A percentile compares a stretch with the other conserved stretches of the same genome.
phyloP scores from a whole-genome alignment of 1,140 invertebrate genomes.

The Conus ventricosus region DNA sequence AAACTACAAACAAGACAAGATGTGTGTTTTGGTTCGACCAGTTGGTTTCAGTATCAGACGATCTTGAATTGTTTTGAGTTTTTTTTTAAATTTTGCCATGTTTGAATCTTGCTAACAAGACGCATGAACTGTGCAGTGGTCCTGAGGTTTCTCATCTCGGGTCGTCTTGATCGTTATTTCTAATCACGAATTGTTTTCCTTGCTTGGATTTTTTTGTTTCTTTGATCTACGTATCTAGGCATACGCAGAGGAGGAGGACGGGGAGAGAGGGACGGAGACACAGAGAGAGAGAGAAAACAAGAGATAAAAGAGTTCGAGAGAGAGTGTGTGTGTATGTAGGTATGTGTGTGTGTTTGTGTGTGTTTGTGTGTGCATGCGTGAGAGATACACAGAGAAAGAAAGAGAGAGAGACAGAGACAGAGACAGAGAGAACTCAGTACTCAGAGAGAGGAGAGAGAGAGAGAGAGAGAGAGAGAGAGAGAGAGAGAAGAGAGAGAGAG shows the following conservation, averaged over 20 bases:
- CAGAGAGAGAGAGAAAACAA: neutral
- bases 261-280: neutral
- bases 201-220: too few relatives aligned
- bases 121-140: too few relatives aligned
- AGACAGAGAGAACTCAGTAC: neutral
- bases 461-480: constrained; percentile 18
- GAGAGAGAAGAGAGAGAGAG: neutral
- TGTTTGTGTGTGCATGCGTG: neutral
- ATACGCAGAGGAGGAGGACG: neutral
- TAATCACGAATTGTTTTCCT: too few relatives aligned
- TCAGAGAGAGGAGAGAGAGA: constrained; percentile 3
- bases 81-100: too few relatives aligned
- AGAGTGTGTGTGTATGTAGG: neutral
- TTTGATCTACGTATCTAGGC: neutral
- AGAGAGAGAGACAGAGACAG: neutral
- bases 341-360: too few relatives aligned
- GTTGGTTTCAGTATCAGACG: too few relatives aligned
- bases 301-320: neutral
- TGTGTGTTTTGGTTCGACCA: too few relatives aligned
- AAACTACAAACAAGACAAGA: too few relatives aligned
- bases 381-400: neutral
- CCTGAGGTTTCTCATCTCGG: too few relatives aligned
- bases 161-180: too few relatives aligned
- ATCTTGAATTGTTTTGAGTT: too few relatives aligned
- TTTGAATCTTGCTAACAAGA: too few relatives aligned